phyloP scores from a whole-genome alignment of 2,113 vertebrate species.

The Pseudopipra pipra region DNA sequence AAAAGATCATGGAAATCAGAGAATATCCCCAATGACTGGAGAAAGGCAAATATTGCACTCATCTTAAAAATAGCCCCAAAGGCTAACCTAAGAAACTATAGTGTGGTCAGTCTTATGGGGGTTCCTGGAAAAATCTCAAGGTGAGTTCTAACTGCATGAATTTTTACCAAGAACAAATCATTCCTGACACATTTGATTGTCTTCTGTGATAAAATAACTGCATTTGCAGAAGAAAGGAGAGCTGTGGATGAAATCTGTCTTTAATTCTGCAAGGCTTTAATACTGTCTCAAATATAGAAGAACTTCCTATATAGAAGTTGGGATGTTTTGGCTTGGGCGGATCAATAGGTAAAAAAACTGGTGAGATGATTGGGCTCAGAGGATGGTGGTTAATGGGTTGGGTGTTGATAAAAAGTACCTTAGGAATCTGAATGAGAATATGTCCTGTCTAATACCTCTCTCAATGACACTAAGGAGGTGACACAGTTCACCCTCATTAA shows the following conservation, averaged over 20 bases:
- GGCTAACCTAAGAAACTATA: neutral
- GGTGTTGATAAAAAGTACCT: neutral
- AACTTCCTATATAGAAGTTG: neutral
- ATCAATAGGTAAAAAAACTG: fast-evolving
- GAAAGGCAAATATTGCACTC: neutral
- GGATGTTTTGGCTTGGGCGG: neutral
- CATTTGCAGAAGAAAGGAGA: neutral
- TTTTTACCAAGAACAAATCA: neutral
- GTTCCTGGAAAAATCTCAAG: neutral
- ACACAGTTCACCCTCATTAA: neutral
- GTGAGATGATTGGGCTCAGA: neutral
- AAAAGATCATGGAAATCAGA: neutral
- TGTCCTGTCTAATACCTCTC: neutral
- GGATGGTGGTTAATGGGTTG: neutral
- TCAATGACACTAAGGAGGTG: neutral
- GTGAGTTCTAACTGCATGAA: neutral
- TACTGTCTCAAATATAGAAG: neutral
- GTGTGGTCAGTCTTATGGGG: neutral
- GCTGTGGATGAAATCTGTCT: neutral
- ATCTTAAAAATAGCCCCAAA: neutral
- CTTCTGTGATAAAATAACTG: neutral
- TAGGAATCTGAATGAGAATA: neutral
- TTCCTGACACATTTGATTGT: neutral
- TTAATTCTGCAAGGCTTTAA: neutral
- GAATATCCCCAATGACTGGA: neutral